Percentiles rank a stretch among this genome's conserved stretches.
Conservation (phyloP, 2,888 invertebrate species). For the Caprella mutica region DNA sequence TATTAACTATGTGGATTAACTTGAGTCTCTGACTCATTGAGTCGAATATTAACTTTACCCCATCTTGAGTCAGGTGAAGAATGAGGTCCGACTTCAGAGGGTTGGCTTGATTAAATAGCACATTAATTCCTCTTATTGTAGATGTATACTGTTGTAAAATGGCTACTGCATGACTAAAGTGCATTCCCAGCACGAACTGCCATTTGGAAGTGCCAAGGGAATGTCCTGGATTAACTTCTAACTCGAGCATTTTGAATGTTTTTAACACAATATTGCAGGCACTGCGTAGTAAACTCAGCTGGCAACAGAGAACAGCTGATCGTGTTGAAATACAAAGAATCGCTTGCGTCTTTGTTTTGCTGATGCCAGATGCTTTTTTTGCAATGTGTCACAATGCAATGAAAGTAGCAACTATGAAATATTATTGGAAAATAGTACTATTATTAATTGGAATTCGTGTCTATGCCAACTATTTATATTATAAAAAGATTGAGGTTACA, state of each 20-base stretch:
- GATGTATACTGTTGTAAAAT: conserved; percentile 94
- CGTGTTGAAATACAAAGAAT: too few relatives aligned
- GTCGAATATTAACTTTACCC: conserved; percentile 92
- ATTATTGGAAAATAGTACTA: too few relatives aligned
- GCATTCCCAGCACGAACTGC: conserved; percentile 97
- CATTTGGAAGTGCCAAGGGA: conserved; percentile 93
- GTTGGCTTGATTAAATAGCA: conserved; percentile 89
- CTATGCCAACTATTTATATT: too few relatives aligned
- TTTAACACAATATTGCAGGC: too few relatives aligned
- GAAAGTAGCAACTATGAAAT: too few relatives aligned
- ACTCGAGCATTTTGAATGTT: conserved; percentile 78
- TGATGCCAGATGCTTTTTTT: too few relatives aligned
- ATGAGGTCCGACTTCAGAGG: conserved; percentile 90
- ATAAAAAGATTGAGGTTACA: too few relatives aligned
- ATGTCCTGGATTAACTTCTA: conserved; percentile 91
- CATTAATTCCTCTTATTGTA: conserved; percentile 87
- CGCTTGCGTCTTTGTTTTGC: too few relatives aligned
- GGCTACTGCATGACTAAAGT: conserved; percentile 93
- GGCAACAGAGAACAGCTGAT: too few relatives aligned
- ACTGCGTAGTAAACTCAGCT: too few relatives aligned
- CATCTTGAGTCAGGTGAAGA: conserved; percentile 91
- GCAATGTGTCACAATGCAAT: too few relatives aligned
- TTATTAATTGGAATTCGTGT: too few relatives aligned
- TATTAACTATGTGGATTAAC: conserved; percentile 90
- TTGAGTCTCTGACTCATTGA: conserved; percentile 86